Conservation (phyloP, 2,797 vertebrate species). For the Tolypeutes matacus region DNA sequence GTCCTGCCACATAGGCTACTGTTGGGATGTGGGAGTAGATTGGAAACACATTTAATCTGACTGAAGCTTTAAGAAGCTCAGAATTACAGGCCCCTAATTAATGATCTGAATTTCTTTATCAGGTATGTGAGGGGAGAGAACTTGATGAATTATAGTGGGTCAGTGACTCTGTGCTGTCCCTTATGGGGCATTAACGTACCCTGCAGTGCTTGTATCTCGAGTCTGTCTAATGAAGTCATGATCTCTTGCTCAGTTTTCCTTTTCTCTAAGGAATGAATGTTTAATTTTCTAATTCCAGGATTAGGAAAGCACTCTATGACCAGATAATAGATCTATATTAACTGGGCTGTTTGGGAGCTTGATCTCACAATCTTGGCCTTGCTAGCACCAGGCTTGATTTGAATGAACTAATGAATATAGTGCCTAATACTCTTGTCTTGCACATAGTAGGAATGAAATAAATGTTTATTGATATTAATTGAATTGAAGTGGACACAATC, state of each 20-base stretch:
- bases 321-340: conserved; percentile 15
- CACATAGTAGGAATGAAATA: not conserved
- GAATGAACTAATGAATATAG: not conserved
- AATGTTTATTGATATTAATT: not conserved
- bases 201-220: not conserved
- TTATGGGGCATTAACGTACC: not conserved
- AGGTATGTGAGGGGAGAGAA: not conserved
- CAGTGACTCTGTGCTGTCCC: not conserved
- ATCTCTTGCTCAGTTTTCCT: conserved; percentile 14
- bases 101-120: not conserved
- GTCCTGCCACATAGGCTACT: not conserved
- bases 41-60: not conserved
- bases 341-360: not conserved
- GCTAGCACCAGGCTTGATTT: not conserved
- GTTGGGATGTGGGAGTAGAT: not conserved
- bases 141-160: not conserved
- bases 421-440: not conserved
- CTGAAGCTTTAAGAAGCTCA: not conserved
- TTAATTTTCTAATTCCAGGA: conserved; percentile 10
- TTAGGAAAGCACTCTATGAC: conserved; percentile 9
- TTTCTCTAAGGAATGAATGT: conserved; percentile 2
- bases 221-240: not conserved
- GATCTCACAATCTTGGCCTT: not conserved
- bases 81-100: not conserved
- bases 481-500: not conserved